These are phyloP conservation scores for Sceloporus tristichus DNA, from an alignment of 2,113 vertebrate genomes.

Conservation along the genomic window DNA sequence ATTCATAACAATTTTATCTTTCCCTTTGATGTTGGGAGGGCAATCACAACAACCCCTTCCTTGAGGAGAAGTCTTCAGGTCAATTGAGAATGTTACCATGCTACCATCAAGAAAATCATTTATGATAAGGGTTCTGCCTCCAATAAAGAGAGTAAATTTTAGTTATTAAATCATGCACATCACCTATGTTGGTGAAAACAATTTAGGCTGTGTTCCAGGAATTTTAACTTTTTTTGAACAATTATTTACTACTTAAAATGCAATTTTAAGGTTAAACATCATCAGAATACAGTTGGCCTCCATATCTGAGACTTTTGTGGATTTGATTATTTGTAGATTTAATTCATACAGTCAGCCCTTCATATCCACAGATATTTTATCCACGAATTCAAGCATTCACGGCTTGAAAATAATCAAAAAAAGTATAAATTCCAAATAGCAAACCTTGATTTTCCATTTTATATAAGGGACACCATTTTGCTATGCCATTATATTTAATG, in stretches of 20 bases:
- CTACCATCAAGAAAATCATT: neutral
- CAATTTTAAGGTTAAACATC: slow-evolving; percentile 88
- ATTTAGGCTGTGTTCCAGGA: slow-evolving; percentile 90
- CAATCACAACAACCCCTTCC: neutral
- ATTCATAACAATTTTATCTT: slow-evolving; percentile 33
- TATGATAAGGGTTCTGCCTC: neutral
- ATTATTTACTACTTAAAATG: slow-evolving; percentile 88
- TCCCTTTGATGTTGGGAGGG: neutral
- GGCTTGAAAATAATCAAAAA: too few relatives aligned
- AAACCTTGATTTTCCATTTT: too few relatives aligned
- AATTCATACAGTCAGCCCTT: too few relatives aligned
- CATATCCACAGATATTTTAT: too few relatives aligned
- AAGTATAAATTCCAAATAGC: too few relatives aligned
- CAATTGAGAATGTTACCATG: neutral
- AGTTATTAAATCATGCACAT: slow-evolving; percentile 96
- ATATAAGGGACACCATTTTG: too few relatives aligned
- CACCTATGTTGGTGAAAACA: slow-evolving; percentile 92
- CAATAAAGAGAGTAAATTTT: slow-evolving; percentile 85
- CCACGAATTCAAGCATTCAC: too few relatives aligned
- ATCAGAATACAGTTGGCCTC: slow-evolving; percentile 73
- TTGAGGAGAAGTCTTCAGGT: neutral
- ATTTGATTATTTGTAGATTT: too few relatives aligned
- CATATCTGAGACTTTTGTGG: too few relatives aligned
- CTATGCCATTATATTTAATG: too few relatives aligned
- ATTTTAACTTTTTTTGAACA: slow-evolving; percentile 88